These are phyloP conservation scores for zebrafish (Danio rerio) DNA, from an alignment of 2,113 vertebrate genomes.

Conservation along the genomic window GRCz12tu NC_133178.1:34107501-34108000, in stretches of 20 bases:
- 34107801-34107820: conserved; percentile 17
- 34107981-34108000: conserved; percentile 34
- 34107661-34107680: neutral
- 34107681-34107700: conserved; percentile 7
- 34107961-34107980: conserved; percentile 36
- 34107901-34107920: conserved; percentile 34
- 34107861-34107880: conserved; percentile 35
- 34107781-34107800: neutral
- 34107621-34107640: conserved; percentile 23
- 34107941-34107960: conserved; percentile 47
- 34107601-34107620: conserved; percentile 3
- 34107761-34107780: conserved; percentile 31
- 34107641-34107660: conserved; percentile 9
- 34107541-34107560: neutral
- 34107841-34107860: conserved; percentile 33
- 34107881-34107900: conserved; percentile 24
- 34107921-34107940: conserved; percentile 42
- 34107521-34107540: neutral
- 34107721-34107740: neutral
- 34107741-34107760: neutral
- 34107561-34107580: neutral
- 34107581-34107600: neutral
- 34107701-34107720: neutral
- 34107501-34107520: neutral
- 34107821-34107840: conserved; percentile 24